Evolutionary conservation across 1,140 invertebrate species (phyloP).

Genomic region (Thalassaphorura encarpata): DNA sequence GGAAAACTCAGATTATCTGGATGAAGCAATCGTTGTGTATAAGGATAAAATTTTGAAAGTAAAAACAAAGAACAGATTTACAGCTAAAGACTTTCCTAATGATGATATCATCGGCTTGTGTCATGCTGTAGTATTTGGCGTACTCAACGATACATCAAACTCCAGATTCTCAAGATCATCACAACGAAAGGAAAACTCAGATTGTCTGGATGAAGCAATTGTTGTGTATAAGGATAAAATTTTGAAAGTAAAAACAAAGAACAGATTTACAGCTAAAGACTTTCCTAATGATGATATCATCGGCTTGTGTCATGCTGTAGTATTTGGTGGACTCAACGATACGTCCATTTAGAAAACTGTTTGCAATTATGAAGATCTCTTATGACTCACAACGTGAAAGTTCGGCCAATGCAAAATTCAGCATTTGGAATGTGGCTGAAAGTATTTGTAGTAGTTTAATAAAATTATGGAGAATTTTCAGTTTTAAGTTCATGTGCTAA

Average conservation of each 20-base stretch:
- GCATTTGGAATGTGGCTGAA: too few species aligned
- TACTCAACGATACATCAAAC: neutral
- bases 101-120: neutral
- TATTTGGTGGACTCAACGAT: too few species aligned
- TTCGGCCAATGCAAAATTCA: too few species aligned
- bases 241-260: neutral
- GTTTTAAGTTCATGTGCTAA: too few species aligned
- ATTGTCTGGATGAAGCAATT: neutral
- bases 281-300: neutral
- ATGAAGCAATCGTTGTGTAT: neutral
- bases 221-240: neutral
- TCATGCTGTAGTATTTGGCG: neutral
- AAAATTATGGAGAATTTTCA: too few species aligned
- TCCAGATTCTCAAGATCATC: neutral
- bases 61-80: neutral
- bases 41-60: neutral
- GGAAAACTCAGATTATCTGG: neutral
- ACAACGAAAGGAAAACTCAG: neutral
- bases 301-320: neutral
- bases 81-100: neutral
- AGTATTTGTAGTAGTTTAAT: too few species aligned
- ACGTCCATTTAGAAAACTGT: too few species aligned
- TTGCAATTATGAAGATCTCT: too few species aligned
- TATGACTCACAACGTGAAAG: too few species aligned
- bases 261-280: neutral